Conservation (phyloP, 2,888 invertebrate species). For the Drosophila fulvimacula region DNA sequence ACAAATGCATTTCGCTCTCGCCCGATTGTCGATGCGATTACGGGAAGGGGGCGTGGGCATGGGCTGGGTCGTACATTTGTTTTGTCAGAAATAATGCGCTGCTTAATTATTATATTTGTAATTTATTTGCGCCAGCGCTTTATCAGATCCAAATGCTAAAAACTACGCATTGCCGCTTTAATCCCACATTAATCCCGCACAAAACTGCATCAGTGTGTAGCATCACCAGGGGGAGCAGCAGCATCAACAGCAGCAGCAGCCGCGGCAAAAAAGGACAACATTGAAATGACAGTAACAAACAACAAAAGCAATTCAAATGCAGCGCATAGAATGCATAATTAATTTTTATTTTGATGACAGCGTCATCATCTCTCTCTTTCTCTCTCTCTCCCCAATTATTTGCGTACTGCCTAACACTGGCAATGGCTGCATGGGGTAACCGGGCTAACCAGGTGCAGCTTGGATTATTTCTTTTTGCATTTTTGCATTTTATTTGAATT, state of each 20-base stretch:
- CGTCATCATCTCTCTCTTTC: conserved; percentile 52
- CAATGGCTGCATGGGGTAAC: background rate
- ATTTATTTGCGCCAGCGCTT: conserved; percentile 77
- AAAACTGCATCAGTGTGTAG: conserved; percentile 38
- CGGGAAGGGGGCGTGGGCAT: background rate
- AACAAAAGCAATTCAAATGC: conserved; percentile 79
- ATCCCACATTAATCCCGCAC: conserved; percentile 73
- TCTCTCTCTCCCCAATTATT: background rate
- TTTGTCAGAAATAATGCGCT: conserved; percentile 79
- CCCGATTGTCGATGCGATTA: conserved; percentile 46
- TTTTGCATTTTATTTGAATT: background rate
- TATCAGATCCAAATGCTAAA: conserved; percentile 74
- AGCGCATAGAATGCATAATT: conserved; percentile 83
- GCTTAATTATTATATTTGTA: conserved; percentile 83
- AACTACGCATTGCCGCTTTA: conserved; percentile 63
- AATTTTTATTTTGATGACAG: conserved; percentile 84
- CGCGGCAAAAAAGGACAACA: conserved; percentile 59
- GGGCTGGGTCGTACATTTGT: conserved; percentile 57
- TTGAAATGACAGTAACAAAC: conserved; percentile 75
- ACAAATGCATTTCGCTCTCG: conserved; percentile 69
- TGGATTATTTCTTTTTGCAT: background rate
- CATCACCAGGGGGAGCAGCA: conserved; percentile 30
- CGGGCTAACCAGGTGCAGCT: background rate
- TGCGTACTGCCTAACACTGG: conserved; percentile 4
- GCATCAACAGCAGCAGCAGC: conserved; percentile 24